Evolutionary conservation across 2,888 invertebrate species (phyloP).

Genomic region (Anthophora plumipes): DNA sequence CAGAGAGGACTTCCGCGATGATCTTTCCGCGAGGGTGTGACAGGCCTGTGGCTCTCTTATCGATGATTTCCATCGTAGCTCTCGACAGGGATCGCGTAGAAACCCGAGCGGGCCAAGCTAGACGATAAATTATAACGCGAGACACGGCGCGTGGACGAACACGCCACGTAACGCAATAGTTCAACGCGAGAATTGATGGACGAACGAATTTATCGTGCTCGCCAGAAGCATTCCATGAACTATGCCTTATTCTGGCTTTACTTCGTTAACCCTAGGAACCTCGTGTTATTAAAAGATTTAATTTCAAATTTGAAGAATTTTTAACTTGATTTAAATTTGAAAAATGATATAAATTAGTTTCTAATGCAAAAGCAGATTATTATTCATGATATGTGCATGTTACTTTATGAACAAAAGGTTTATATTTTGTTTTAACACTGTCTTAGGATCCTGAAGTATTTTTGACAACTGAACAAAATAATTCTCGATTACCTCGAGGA

Average conservation of each 20-base stretch:
- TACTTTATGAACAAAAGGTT: too few species aligned
- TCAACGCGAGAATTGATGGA: conserved; percentile 26
- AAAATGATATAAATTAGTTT: too few species aligned
- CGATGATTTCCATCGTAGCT: conserved; percentile 62
- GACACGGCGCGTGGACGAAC: conserved; percentile 40
- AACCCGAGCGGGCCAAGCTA: conserved; percentile 20
- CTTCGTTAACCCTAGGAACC: not conserved
- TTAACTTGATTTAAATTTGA: too few species aligned
- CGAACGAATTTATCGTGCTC: conserved; percentile 37
- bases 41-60: conserved; percentile 40
- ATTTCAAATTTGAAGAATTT: too few species aligned
- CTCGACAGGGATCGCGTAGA: conserved; percentile 44
- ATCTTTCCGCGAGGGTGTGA: conserved; percentile 63
- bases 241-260: not conserved
- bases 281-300: not conserved
- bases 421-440: too few species aligned
- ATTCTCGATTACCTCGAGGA: too few species aligned
- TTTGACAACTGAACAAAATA: too few species aligned
- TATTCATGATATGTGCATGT: too few species aligned
- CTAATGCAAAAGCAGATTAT: too few species aligned
- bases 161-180: conserved; percentile 39
- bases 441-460: too few species aligned
- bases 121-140: conserved; percentile 48
- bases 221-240: conserved; percentile 14
- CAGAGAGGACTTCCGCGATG: conserved; percentile 64